Evolutionary conservation across 2,888 invertebrate species (phyloP), one percentile per base, ranked within the genome.

Genomic region (Kryphioiulus occultus): DNA sequence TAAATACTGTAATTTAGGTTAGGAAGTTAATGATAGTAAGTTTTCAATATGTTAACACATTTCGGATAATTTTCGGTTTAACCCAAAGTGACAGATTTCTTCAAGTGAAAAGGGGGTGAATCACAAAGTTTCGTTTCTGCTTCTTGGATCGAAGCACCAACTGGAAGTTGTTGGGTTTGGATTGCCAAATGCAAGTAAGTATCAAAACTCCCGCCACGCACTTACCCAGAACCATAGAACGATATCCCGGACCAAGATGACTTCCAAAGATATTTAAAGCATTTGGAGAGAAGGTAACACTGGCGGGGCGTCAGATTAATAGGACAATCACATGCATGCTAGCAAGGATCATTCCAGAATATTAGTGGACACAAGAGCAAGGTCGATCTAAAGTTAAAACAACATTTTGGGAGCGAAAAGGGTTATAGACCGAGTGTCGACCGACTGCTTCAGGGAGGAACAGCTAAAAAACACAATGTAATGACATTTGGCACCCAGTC

Each of bases 181-280:
- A 47, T 17, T 17, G 17, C 19, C 1, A 12, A 59, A 59, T 22
- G 59, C 22, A 59, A 47, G 47, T 17, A 17, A 47, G 47, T 47
- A 17, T 47, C 19, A 47, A 59, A 59, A 59, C 59, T 59, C 59
- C 59, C 59, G 59, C 59, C 59, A 59, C 59, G 59, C 59, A 59
- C 59, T 59, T 59, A 59, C 59, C 59, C 59, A 22, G 59, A 59
- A n/a, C n/a, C n/a, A n/a, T n/a, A n/a, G n/a, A 39, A 22, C 4
- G 59, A 59, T 22, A 39, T 39, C 39, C 59, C 59, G 22, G 22
- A 22, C 59, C n/a, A 59, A 59, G 7, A 59, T 59, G 59, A 17
- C 59, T 5, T 17, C 59, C 22, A 4, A 17, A 59, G 59, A n/a
- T 59, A n/a, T 22, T 53, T 53, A 19, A 53, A 42, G n/a, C 47